Conservation (phyloP, 1,140 invertebrate species). For the Bombus impatiens region DNA sequence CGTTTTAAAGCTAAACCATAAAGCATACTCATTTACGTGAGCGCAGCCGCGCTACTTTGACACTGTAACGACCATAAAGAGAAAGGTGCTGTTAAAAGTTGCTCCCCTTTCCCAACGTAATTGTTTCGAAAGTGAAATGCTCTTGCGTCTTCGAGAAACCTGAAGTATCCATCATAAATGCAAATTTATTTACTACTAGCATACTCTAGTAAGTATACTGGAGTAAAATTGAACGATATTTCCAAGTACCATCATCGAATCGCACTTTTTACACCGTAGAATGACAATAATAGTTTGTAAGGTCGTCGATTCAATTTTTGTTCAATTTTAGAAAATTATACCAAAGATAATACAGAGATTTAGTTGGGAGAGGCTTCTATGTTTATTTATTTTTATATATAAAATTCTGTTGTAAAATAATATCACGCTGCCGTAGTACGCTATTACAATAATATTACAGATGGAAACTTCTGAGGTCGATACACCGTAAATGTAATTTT, state of each 20-base stretch:
- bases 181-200: background rate
- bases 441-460: background rate
- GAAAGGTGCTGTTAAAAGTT: constrained; percentile 50
- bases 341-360: background rate
- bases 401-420: background rate
- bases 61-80: constrained; percentile 27
- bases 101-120: background rate
- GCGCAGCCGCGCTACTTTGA: constrained; percentile 9
- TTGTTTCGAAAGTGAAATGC: constrained; percentile 37
- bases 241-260: background rate
- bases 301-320: too few relatives aligned
- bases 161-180: background rate
- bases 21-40: constrained; percentile 32
- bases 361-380: background rate
- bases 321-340: background rate
- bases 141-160: background rate
- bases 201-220: background rate
- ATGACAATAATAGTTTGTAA: background rate
- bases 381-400: background rate
- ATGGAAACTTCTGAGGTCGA: too few relatives aligned
- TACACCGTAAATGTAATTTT: too few relatives aligned
- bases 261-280: background rate
- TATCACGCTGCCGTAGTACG: background rate
- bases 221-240: background rate
- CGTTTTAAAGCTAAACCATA: constrained; percentile 37